Evolutionary conservation across 2,113 vertebrate genomes (phyloP).

Genomic region (Sinocyclocheilus grahami): DNA sequence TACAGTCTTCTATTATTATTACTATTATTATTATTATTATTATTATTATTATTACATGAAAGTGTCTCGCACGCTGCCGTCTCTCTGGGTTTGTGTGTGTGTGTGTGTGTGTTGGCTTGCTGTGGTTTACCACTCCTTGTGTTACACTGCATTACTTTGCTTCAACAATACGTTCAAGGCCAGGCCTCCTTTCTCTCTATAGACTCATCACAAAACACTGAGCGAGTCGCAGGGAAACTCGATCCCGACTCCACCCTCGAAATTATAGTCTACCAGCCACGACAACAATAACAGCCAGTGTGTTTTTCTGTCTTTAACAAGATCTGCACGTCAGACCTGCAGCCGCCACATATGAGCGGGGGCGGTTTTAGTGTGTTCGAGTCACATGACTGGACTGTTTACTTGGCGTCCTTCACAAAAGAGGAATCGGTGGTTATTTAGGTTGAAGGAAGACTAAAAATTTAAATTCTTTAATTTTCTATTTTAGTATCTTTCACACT

Average conservation of each 20-base stretch:
- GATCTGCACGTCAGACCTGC: constrained; percentile 48
- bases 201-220: constrained; percentile 69
- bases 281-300: constrained; percentile 74
- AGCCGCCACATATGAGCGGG: constrained; percentile 30
- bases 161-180: constrained; percentile 67
- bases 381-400: constrained; percentile 50
- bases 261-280: constrained; percentile 75
- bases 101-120: constrained; percentile 55
- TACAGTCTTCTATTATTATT: no score
- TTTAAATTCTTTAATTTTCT: not conserved
- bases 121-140: constrained; percentile 82
- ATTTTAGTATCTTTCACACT: not conserved
- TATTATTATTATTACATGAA: no score
- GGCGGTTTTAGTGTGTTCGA: constrained; percentile 1
- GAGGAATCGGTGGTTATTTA: not conserved
- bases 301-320: constrained; percentile 66
- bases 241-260: constrained; percentile 78
- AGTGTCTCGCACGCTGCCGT: constrained; percentile 54
- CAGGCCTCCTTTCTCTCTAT: constrained; percentile 57
- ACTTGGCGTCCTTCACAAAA: not conserved
- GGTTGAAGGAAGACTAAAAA: not conserved
- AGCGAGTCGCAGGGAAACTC: constrained; percentile 73
- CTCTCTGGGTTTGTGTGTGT: constrained; percentile 7
- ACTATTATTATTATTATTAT: no score
- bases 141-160: constrained; percentile 75